These are phyloP conservation scores for Lasiurus cinereus DNA, from an alignment of 2,113 vertebrate species.

Conservation along the genomic window DNA sequence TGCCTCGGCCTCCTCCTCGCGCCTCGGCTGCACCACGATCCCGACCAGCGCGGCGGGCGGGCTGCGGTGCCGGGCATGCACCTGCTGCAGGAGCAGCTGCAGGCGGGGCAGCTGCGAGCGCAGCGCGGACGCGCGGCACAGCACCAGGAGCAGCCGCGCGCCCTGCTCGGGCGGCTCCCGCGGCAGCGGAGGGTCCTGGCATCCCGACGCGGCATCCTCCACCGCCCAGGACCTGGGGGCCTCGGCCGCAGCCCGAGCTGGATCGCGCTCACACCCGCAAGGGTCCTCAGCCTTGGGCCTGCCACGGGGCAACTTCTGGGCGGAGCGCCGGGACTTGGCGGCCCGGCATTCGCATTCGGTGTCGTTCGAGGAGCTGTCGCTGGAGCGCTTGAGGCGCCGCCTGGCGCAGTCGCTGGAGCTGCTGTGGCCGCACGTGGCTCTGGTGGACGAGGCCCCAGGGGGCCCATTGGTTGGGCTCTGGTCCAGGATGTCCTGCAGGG, in stretches of 20 bases:
- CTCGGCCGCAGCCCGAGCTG: fast-evolving
- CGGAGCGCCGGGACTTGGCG: neutral
- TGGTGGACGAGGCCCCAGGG: neutral
- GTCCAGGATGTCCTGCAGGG: neutral
- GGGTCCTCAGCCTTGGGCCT: neutral
- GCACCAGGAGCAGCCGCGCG: constrained; percentile 69
- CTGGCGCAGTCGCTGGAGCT: neutral
- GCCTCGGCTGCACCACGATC: constrained; percentile 65
- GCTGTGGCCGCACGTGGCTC: neutral
- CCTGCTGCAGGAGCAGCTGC: constrained; percentile 75
- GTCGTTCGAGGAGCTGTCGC: neutral
- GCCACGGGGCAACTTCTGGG: neutral
- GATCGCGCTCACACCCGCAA: fast-evolving
- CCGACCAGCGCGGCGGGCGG: constrained; percentile 65
- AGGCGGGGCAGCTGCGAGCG: constrained; percentile 72
- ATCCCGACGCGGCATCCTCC: fast-evolving
- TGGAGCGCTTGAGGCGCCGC: neutral
- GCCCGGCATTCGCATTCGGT: neutral
- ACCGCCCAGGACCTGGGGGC: fast-evolving
- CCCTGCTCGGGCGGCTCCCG: fast-evolving
- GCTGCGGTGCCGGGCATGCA: constrained; percentile 44
- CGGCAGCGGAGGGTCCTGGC: fast-evolving
- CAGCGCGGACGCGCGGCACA: constrained; percentile 72
- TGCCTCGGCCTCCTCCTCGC: constrained; percentile 59
- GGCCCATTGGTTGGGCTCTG: neutral